Evolutionary conservation across 2,113 vertebrate species (phyloP).

Genomic region (Eleginops maclovinus): DNA sequence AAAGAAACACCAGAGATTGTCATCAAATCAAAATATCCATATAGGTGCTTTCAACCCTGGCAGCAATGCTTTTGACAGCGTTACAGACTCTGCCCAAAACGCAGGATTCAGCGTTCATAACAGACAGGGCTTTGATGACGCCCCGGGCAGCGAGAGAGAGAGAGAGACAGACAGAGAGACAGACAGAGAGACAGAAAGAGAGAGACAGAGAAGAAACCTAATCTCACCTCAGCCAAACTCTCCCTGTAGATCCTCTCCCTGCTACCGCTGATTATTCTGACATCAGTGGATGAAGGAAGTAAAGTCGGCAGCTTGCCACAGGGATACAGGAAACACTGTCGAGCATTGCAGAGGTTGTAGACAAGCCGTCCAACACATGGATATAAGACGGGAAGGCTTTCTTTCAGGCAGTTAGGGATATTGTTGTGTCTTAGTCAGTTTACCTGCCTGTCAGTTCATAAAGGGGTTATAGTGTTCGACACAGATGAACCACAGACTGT

Average conservation of each 20-base stretch:
- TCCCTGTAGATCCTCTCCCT: conserved; percentile 27
- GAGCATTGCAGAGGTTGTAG: conserved; percentile 24
- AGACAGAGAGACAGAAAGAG: too few species aligned
- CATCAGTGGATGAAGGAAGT: conserved; percentile 25
- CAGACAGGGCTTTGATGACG: conserved; percentile 22
- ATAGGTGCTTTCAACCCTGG: background rate
- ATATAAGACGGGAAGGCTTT: conserved; percentile 13
- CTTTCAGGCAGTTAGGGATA: background rate
- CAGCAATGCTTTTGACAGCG: conserved; percentile 2
- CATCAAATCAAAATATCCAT: background rate
- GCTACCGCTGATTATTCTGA: conserved; percentile 48
- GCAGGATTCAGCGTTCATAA: conserved; percentile 28
- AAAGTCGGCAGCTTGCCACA: conserved; percentile 38
- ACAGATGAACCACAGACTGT: too few species aligned
- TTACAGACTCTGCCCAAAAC: background rate
- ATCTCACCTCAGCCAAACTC: conserved; percentile 48
- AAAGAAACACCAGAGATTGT: conserved; percentile 2
- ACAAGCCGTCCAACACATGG: conserved; percentile 6
- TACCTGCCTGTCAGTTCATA: conserved; percentile 16
- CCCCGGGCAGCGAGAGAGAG: conserved; percentile 13
- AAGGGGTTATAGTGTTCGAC: too few species aligned
- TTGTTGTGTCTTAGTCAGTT: conserved; percentile 13
- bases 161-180: too few species aligned
- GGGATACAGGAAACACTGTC: conserved; percentile 18
- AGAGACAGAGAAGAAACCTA: conserved; percentile 37